phyloP scores from a whole-genome alignment of 2,113 vertebrate genomes.

The Sporophila hypoxantha region DNA sequence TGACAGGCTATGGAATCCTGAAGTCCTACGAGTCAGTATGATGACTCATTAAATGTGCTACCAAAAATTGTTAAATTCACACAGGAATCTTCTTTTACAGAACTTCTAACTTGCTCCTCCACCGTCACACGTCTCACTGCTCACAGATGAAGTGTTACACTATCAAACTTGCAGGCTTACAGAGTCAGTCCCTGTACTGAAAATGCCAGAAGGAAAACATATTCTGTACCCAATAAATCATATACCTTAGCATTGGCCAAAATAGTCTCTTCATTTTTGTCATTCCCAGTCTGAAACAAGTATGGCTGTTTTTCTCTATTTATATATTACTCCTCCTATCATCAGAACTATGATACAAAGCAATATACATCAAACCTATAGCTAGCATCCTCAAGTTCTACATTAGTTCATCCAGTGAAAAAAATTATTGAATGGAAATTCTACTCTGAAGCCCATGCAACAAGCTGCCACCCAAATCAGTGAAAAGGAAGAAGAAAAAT shows the following conservation, averaged over 20 bases:
- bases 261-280: background rate
- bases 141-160: constrained; percentile 62
- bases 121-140: constrained; percentile 40
- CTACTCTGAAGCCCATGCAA: background rate
- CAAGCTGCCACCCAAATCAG: background rate
- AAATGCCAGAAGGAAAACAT: constrained; percentile 47
- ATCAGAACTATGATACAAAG: background rate
- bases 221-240: constrained; percentile 36
- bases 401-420: background rate
- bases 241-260: background rate
- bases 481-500: background rate
- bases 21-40: constrained; percentile 37
- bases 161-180: constrained; percentile 41
- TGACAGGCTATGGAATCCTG: constrained; percentile 29
- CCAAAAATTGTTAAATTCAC: constrained; percentile 57
- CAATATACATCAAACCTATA: background rate
- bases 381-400: background rate
- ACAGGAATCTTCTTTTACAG: constrained; percentile 43
- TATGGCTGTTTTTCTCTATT: background rate
- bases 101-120: constrained; percentile 45
- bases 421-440: background rate
- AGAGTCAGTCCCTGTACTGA: constrained; percentile 27
- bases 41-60: constrained; percentile 60
- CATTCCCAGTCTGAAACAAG: background rate
- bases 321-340: background rate